Conservation (phyloP, 2,888 invertebrate species). For the Acanthopleura granulata region DNA sequence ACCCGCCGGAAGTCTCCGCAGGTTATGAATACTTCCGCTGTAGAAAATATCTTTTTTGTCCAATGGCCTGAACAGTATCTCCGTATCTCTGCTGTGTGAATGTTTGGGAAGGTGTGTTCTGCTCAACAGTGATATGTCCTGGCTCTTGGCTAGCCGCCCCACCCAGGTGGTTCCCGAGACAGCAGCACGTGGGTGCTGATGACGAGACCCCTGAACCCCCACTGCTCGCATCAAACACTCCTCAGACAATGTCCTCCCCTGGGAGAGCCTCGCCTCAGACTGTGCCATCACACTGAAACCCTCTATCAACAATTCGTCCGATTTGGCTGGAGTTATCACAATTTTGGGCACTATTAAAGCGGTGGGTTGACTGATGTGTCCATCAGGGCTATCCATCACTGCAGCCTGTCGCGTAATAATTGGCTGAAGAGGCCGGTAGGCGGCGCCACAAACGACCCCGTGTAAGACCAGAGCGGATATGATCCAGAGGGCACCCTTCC, state of each 20-base stretch:
- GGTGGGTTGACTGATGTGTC: neutral
- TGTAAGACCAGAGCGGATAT: constrained; percentile 85
- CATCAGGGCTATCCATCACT: neutral
- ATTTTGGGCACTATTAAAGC: neutral
- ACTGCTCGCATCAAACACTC: neutral
- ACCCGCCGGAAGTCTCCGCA: constrained; percentile 92
- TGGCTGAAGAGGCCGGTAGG: constrained; percentile 84
- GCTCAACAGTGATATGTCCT: constrained; percentile 27
- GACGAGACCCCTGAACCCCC: too few relatives aligned
- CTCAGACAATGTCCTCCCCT: neutral
- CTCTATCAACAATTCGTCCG: neutral
- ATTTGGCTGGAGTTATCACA: constrained; percentile 13
- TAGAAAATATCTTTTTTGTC: constrained; percentile 97
- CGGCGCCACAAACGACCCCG: constrained; percentile 82
- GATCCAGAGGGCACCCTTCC: constrained; percentile 82
- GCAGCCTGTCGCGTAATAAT: neutral
- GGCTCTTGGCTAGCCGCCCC: constrained; percentile 39
- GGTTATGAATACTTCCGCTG: constrained; percentile 91
- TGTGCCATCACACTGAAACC: neutral
- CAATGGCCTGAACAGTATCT: constrained; percentile 77
- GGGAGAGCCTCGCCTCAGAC: neutral
- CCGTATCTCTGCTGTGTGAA: neutral
- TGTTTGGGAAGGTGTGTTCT: neutral
- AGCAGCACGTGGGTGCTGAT: neutral
- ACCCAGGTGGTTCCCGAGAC: constrained; percentile 21